These are phyloP conservation scores for Gnathonemus longibarbis DNA, from an alignment of 2,113 vertebrate species.

Conservation along the genomic window DNA sequence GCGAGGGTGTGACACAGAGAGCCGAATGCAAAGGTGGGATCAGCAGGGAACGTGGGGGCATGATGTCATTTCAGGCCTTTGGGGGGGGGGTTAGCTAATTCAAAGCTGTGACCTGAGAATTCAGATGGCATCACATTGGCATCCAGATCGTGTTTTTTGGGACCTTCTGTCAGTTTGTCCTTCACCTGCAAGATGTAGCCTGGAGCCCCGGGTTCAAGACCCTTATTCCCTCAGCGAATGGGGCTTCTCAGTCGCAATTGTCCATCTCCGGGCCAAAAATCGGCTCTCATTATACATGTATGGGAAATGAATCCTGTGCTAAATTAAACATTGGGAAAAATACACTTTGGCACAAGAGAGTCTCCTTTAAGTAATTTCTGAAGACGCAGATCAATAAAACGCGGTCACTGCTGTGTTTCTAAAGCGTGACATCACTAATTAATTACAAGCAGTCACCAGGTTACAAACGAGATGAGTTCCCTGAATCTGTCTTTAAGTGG, in stretches of 20 bases:
- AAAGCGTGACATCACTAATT: not conserved
- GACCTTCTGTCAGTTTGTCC: not conserved
- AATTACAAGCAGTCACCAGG: too few relatives aligned
- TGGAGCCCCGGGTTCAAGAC: too few relatives aligned
- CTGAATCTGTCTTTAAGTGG: too few relatives aligned
- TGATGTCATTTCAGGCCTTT: not conserved
- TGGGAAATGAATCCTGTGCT: too few relatives aligned
- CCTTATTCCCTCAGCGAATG: too few relatives aligned
- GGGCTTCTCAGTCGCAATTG: too few relatives aligned
- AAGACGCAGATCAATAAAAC: not conserved
- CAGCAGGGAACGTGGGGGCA: not conserved
- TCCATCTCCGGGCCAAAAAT: too few relatives aligned
- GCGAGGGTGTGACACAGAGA: not conserved
- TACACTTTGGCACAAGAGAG: conserved; percentile 48
- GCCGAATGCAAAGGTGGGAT: not conserved
- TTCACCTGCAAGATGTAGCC: not conserved
- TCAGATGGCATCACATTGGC: not conserved
- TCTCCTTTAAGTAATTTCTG: not conserved
- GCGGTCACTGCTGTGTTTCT: not conserved
- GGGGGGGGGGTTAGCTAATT: too few relatives aligned
- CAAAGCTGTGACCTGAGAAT: too few relatives aligned
- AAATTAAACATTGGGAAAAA: conserved; percentile 14
- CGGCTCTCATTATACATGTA: too few relatives aligned
- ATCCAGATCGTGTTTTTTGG: not conserved
- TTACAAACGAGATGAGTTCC: too few relatives aligned